Conservation (phyloP, 2,888 invertebrate species). For the Parnassius smintheus region DNA sequence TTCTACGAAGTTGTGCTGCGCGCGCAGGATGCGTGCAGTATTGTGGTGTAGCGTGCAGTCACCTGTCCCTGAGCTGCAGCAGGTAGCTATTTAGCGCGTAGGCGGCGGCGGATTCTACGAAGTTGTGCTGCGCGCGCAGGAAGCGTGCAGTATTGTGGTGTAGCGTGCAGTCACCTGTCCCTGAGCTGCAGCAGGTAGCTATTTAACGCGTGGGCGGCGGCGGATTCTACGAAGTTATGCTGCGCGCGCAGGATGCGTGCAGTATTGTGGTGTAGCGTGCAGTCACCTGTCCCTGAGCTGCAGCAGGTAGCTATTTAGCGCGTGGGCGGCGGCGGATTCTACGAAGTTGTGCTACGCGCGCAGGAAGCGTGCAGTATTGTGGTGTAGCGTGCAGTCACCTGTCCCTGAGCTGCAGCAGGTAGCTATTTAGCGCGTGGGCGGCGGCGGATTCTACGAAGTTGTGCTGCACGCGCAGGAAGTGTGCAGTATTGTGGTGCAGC, state of each 20-base stretch:
- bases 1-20: conserved; percentile 98
- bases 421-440: conserved; percentile 98
- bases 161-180: conserved; percentile 85
- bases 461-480: conserved; percentile 96
- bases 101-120: conserved; percentile 98
- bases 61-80: conserved; percentile 99
- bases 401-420: conserved; percentile 74
- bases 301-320: too few species aligned
- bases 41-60: too few species aligned
- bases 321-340: conserved; percentile 85
- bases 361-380: too few species aligned
- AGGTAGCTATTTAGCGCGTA: conserved; percentile 98
- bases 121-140: conserved; percentile 96
- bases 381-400: too few species aligned
- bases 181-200: conserved; percentile 99
- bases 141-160: conserved; percentile 83
- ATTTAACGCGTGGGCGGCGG: conserved; percentile 98
- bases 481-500: conserved; percentile 45
- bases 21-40: conserved; percentile 87
- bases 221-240: conserved; percentile 98
- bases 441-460: conserved; percentile 99
- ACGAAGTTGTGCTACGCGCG: conserved; percentile 35
- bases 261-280: too few species aligned
- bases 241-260: conserved; percentile 87
- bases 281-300: conserved; percentile 90